Percentiles rank a stretch among this genome's conserved stretches.
Evolutionary conservation across 1,140 invertebrate species (phyloP).

Genomic region (Druon quercuslanigerum): DNA sequence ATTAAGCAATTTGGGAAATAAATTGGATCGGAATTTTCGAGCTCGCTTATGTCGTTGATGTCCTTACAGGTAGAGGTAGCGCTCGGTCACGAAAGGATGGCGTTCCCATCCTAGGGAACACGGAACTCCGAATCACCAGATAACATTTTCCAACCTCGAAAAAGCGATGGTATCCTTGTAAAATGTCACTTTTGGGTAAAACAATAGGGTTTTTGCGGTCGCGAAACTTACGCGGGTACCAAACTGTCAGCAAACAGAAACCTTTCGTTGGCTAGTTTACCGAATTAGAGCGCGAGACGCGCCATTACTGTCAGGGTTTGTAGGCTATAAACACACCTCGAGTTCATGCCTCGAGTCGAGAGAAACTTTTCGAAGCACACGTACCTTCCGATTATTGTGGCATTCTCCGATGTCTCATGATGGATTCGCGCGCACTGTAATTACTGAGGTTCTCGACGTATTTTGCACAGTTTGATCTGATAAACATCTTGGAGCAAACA

Average conservation of each 20-base stretch:
- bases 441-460: constrained; percentile 59
- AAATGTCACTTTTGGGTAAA: constrained; percentile 32
- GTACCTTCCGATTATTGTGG: constrained; percentile 63
- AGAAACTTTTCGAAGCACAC: constrained; percentile 44
- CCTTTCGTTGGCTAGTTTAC: constrained; percentile 39
- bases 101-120: constrained; percentile 50
- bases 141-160: constrained; percentile 14
- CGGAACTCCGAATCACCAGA: constrained; percentile 37
- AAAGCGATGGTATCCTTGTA: background rate
- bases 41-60: constrained; percentile 47
- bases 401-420: constrained; percentile 58
- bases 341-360: constrained; percentile 28
- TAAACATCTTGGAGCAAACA: constrained; percentile 72
- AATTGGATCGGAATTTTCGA: constrained; percentile 37
- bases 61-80: constrained; percentile 46
- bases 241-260: constrained; percentile 44
- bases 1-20: constrained; percentile 21
- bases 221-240: constrained; percentile 46
- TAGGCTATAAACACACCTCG: constrained; percentile 70
- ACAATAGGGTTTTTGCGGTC: constrained; percentile 42
- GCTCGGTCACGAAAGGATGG: constrained; percentile 58
- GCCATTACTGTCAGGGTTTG: constrained; percentile 71
- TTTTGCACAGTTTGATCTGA: constrained; percentile 64
- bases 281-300: constrained; percentile 51
- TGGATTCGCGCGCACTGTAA: constrained; percentile 57